phyloP scores from a whole-genome alignment of 2,888 invertebrate species.

The Tiliacea aurago region DNA sequence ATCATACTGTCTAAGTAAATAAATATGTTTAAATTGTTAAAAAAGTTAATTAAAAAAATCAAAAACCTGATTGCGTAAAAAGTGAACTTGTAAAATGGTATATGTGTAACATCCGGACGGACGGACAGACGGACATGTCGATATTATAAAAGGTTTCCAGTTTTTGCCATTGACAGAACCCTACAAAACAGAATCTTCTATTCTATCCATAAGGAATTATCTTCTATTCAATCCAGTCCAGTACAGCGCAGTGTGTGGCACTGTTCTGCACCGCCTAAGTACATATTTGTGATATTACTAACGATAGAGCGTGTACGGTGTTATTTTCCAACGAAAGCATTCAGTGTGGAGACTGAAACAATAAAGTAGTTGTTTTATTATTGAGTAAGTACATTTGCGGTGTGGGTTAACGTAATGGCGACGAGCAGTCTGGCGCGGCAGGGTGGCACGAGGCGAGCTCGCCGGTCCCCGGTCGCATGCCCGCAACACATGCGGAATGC shows the following conservation, averaged over 20 bases:
- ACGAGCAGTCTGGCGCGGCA: slow-evolving; percentile 68
- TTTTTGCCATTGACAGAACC: background rate
- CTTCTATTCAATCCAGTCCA: background rate
- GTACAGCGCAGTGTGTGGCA: background rate
- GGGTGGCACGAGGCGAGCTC: slow-evolving; percentile 43
- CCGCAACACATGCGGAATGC: slow-evolving; percentile 63
- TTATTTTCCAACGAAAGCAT: slow-evolving; percentile 38
- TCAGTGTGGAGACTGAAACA: slow-evolving; percentile 59
- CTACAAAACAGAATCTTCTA: background rate
- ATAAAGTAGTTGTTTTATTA: slow-evolving; percentile 65
- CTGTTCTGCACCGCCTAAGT: background rate
- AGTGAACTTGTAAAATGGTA: too few relatives aligned
- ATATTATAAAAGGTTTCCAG: background rate
- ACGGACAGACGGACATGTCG: too few relatives aligned
- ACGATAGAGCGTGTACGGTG: background rate
- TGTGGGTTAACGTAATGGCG: slow-evolving; percentile 67
- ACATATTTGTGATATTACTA: background rate
- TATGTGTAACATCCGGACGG: too few relatives aligned
- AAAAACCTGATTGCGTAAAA: too few relatives aligned
- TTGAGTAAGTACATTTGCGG: slow-evolving; percentile 57
- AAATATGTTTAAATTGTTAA: too few relatives aligned
- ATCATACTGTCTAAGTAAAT: too few relatives aligned
- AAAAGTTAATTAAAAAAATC: too few relatives aligned
- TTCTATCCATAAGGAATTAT: background rate
- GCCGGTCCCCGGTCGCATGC: slow-evolving; percentile 43